These are phyloP conservation scores for Drosophila setosimentum DNA, from an alignment of 2,888 invertebrate genomes.

Conservation along the genomic window DNA sequence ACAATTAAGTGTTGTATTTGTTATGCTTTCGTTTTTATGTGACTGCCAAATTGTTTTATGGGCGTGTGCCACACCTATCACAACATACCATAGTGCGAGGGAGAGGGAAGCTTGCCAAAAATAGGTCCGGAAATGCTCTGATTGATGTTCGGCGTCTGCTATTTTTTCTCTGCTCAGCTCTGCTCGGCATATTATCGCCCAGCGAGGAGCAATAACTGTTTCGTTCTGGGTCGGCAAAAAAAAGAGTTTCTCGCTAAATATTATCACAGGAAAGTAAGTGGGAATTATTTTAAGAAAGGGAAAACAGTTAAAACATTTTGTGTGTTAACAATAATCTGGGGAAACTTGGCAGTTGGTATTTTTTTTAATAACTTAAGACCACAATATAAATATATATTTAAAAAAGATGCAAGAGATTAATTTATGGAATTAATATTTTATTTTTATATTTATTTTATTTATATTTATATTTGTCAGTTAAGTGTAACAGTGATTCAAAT, in stretches of 20 bases:
- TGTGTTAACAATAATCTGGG: not conserved
- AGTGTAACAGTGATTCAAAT: too few relatives aligned
- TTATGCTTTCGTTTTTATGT: slow-evolving; percentile 62
- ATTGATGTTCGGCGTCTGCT: slow-evolving; percentile 13
- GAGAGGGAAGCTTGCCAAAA: slow-evolving; percentile 1
- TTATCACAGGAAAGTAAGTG: not conserved
- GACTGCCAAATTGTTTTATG: slow-evolving; percentile 73
- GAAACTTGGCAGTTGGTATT: not conserved
- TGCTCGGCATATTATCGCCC: slow-evolving; percentile 18
- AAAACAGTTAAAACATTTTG: not conserved
- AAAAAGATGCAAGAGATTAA: too few relatives aligned
- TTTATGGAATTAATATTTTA: too few relatives aligned
- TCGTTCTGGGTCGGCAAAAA: not conserved
- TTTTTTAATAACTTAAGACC: too few relatives aligned
- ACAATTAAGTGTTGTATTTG: slow-evolving; percentile 80
- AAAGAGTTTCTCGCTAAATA: slow-evolving; percentile 3
- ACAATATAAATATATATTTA: too few relatives aligned
- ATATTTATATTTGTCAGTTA: too few relatives aligned
- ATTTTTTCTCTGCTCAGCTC: slow-evolving; percentile 13
- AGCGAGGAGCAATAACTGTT: slow-evolving; percentile 23
- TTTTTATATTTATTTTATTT: too few relatives aligned
- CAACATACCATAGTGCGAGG: slow-evolving; percentile 19
- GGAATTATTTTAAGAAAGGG: not conserved
- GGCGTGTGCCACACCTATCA: slow-evolving; percentile 63
- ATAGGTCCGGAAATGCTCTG: not conserved